phyloP scores from a whole-genome alignment of 2,113 vertebrate genomes.

The Psophia crepitans region DNA sequence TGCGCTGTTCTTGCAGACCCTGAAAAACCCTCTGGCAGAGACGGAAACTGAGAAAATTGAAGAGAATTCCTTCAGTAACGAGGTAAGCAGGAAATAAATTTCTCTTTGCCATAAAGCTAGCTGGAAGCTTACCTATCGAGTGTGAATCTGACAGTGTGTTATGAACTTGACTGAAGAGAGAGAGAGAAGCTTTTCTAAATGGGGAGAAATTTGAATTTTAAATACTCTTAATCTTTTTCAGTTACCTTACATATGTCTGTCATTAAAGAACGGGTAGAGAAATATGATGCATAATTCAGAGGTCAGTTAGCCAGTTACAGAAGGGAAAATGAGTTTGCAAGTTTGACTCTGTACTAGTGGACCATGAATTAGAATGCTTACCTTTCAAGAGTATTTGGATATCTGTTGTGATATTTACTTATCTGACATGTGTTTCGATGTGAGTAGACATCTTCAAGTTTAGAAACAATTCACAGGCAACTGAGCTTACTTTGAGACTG shows the following conservation, averaged over 20 bases:
- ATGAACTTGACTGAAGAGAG: background rate
- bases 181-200: background rate
- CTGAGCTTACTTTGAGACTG: background rate
- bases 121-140: background rate
- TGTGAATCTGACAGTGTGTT: background rate
- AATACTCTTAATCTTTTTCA: background rate
- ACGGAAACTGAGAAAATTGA: conserved; percentile 80
- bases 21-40: conserved; percentile 85
- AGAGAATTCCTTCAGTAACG: conserved; percentile 71
- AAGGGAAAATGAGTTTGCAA: background rate
- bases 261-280: background rate
- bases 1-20: conserved; percentile 90
- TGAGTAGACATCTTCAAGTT: background rate
- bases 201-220: background rate
- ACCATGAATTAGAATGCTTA: background rate
- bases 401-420: background rate
- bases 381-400: background rate
- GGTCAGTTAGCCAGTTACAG: background rate
- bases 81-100: conserved; percentile 74
- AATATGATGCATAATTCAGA: background rate
- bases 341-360: background rate
- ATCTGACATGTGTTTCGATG: background rate
- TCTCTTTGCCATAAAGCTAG: background rate
- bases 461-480: background rate
- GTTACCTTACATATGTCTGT: background rate